These are phyloP conservation scores for Parnassius mnemosyne DNA, from an alignment of 2,888 invertebrate species.

Conservation along the genomic window DNA sequence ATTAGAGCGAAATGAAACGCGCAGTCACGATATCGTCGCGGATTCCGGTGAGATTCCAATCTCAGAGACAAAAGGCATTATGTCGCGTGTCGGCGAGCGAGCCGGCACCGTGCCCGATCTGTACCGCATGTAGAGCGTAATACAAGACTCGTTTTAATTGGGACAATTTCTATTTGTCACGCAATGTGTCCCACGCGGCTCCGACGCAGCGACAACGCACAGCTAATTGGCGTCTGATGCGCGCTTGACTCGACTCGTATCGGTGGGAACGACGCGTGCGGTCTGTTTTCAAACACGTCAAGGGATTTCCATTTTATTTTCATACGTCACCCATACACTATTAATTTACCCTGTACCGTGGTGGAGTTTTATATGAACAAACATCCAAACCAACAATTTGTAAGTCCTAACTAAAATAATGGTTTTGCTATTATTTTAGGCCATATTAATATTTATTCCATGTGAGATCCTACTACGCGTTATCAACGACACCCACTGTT, in stretches of 20 bases:
- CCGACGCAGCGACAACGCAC: constrained; percentile 13
- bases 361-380: too few relatives aligned
- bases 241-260: constrained; percentile 39
- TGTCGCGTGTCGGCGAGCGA: constrained; percentile 52
- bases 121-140: constrained; percentile 52
- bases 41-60: constrained; percentile 30
- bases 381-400: too few relatives aligned
- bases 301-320: not conserved
- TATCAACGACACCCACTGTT: too few relatives aligned
- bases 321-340: too few relatives aligned
- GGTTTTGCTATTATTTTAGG: too few relatives aligned
- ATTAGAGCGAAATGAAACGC: constrained; percentile 34
- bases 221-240: constrained; percentile 38
- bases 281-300: constrained; percentile 19
- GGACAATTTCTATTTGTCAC: constrained; percentile 60
- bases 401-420: too few relatives aligned
- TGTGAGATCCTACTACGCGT: too few relatives aligned
- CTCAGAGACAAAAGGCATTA: constrained; percentile 43
- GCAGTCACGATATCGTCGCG: constrained; percentile 31
- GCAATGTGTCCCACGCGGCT: constrained; percentile 41
- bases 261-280: constrained; percentile 22
- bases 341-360: too few relatives aligned
- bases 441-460: too few relatives aligned
- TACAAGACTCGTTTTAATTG: constrained; percentile 58
- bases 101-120: constrained; percentile 28